A percentile compares a stretch with the other conserved stretches of the same genome.
Conservation (phyloP, 2,888 invertebrate species). For the Volucella zonaria region DNA sequence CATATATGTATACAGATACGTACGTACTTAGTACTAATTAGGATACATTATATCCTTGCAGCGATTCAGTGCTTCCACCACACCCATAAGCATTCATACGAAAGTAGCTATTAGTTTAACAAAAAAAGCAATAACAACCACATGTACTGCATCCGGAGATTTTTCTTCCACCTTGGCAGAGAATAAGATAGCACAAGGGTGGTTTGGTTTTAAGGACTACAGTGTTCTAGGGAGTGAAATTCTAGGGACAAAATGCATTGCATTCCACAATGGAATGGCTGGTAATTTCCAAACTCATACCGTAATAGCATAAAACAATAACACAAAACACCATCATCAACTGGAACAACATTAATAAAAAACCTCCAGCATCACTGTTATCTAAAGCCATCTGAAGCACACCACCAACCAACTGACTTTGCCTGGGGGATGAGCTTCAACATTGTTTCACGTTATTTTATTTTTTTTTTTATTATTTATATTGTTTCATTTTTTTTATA, state of each 20-base stretch:
- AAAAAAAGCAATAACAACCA: constrained; percentile 25
- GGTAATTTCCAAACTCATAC: constrained; percentile 66
- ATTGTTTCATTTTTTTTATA: constrained; percentile 24
- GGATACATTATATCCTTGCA: constrained; percentile 65
- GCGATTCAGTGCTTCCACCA: constrained; percentile 43
- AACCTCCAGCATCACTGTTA: constrained; percentile 67
- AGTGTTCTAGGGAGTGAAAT: constrained; percentile 29
- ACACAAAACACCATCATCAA: constrained; percentile 71
- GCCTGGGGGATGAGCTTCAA: constrained; percentile 64
- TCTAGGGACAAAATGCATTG: too few relatives aligned
- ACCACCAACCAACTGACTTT: constrained; percentile 15
- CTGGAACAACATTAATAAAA: constrained; percentile 71
- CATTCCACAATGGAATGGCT: constrained; percentile 52
- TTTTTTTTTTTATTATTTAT: constrained; percentile 18
- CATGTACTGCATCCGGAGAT: constrained; percentile 2
- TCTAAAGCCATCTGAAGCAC: constrained; percentile 44
- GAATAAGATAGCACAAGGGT: constrained; percentile 23
- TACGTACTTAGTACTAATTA: constrained; percentile 48
- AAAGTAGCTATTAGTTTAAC: constrained; percentile 69
- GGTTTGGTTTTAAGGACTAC: not conserved
- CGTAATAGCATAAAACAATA: constrained; percentile 71
- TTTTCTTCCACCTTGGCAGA: constrained; percentile 51
- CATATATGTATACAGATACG: constrained; percentile 1
- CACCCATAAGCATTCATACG: constrained; percentile 58
- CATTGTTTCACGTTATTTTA: constrained; percentile 53